phyloP scores from a whole-genome alignment of 2,888 invertebrate genomes.

The Orchesella flavescens region DNA sequence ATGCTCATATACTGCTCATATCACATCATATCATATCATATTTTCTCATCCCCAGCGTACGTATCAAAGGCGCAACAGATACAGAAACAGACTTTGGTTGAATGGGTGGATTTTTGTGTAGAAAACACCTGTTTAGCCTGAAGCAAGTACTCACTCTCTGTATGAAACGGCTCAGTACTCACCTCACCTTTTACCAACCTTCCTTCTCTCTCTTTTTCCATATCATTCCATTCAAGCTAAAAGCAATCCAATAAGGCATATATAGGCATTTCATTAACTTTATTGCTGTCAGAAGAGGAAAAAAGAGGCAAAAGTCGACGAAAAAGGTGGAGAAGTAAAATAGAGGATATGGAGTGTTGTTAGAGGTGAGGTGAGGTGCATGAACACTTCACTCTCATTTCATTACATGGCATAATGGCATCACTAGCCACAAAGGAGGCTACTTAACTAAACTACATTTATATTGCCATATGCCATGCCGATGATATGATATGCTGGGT shows the following conservation, averaged over 20 bases:
- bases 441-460: not conserved
- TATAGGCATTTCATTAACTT: slow-evolving; percentile 55
- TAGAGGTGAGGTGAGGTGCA: not conserved
- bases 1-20: not conserved
- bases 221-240: slow-evolving; percentile 43
- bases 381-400: not conserved
- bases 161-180: slow-evolving; percentile 24
- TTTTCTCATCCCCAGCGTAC: slow-evolving; percentile 38
- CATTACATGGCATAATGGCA: no score
- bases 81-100: slow-evolving; percentile 31
- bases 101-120: slow-evolving; percentile 52
- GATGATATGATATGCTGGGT: no score
- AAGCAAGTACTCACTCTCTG: slow-evolving; percentile 31
- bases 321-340: slow-evolving; percentile 29
- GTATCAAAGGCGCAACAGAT: slow-evolving; percentile 28
- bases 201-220: not conserved
- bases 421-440: slow-evolving; percentile 20
- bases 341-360: slow-evolving; percentile 7
- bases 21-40: slow-evolving; percentile 39
- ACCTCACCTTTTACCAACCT: slow-evolving; percentile 11
- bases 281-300: slow-evolving; percentile 32
- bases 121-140: slow-evolving; percentile 64
- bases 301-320: slow-evolving; percentile 6
- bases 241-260: slow-evolving; percentile 5
- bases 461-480: no score